Evolutionary conservation across 2,888 invertebrate genomes (phyloP).

Genomic region (Sclerodermus sp.): DNA sequence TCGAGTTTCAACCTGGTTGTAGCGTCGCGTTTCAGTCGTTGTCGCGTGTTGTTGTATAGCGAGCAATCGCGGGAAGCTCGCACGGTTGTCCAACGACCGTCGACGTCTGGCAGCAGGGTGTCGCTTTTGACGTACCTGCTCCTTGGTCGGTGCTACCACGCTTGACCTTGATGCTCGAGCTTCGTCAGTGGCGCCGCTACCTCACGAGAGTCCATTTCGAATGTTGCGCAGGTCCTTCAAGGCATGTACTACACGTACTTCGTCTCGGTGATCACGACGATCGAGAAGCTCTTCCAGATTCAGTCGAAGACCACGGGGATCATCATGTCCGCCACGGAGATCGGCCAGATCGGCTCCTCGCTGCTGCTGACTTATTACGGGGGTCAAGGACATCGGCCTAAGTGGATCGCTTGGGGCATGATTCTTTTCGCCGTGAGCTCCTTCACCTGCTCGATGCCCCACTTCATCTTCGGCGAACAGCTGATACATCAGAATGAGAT

Average conservation of each 20-base stretch:
- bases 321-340: conserved; percentile 87
- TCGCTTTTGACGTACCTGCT: no score
- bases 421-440: conserved; percentile 83
- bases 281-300: conserved; percentile 89
- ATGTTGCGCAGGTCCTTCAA: conserved; percentile 53
- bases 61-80: no score
- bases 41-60: no score
- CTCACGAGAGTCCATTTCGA: not conserved
- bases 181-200: not conserved
- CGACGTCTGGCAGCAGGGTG: no score
- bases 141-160: no score
- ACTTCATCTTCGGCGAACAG: conserved; percentile 80
- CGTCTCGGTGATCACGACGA: conserved; percentile 89
- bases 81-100: no score
- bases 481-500: conserved; percentile 65
- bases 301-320: conserved; percentile 90
- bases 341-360: conserved; percentile 90
- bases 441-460: conserved; percentile 84
- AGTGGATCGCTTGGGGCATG: conserved; percentile 94
- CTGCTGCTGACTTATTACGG: conserved; percentile 86
- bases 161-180: no score
- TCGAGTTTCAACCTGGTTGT: no score
- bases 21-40: no score
- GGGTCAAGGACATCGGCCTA: conserved; percentile 87
- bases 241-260: conserved; percentile 95